These are phyloP conservation scores for Tanytarsus gracilentus DNA, from an alignment of 2,888 invertebrate species.

Conservation along the genomic window DNA sequence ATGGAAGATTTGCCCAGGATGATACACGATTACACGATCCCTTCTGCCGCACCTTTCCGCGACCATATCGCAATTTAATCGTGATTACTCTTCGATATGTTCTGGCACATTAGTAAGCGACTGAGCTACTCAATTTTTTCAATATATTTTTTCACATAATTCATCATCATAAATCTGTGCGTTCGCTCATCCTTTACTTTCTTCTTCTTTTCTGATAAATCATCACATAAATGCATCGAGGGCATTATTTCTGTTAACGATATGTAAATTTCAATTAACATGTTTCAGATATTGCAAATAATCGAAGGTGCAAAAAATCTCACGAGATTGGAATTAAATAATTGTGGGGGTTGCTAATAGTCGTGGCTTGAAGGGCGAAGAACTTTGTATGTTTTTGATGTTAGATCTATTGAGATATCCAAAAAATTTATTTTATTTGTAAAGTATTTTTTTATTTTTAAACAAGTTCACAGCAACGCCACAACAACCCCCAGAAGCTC, in stretches of 20 bases:
- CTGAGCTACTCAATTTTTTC: no score
- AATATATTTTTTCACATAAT: not conserved
- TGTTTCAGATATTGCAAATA: constrained; percentile 8
- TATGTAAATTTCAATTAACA: constrained; percentile 27
- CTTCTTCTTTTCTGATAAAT: constrained; percentile 8
- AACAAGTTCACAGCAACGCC: no score
- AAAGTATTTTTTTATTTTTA: no score
- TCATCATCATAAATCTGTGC: constrained; percentile 3
- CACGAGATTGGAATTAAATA: no score
- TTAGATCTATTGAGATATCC: no score
- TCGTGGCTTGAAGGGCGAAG: no score
- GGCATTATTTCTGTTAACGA: not conserved
- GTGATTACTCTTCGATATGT: constrained; percentile 19
- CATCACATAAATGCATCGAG: not conserved
- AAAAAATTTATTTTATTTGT: no score
- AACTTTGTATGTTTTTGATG: no score
- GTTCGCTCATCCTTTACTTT: not conserved
- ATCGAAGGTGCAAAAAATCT: not conserved
- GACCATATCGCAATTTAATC: constrained; percentile 15
- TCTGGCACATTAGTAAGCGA: constrained; percentile 18
- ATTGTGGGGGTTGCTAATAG: no score
- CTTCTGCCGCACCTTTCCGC: no score
- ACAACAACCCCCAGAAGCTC: no score
- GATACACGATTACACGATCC: not conserved
- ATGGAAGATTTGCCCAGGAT: not conserved